These are phyloP conservation scores for Malachius bipustulatus DNA, from an alignment of 2,888 invertebrate species.

Conservation along the genomic window DNA sequence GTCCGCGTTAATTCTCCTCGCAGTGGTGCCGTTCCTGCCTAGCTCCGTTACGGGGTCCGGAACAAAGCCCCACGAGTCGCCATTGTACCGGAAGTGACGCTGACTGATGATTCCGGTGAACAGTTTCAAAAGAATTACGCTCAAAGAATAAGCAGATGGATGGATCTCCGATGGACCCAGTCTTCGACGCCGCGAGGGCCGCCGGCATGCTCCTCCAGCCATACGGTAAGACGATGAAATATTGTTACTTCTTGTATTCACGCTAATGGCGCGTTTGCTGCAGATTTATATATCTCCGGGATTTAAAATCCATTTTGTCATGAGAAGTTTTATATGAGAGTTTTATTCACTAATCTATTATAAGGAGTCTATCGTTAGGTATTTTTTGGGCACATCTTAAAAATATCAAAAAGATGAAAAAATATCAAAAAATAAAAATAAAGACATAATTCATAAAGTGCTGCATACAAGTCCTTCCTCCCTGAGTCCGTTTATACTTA, in stretches of 20 bases:
- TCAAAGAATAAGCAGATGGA: constrained; percentile 35
- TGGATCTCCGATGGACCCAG: constrained; percentile 32
- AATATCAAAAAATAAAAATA: too few relatives aligned
- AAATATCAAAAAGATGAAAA: too few relatives aligned
- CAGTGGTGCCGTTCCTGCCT: constrained; percentile 21
- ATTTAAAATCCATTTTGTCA: constrained; percentile 1
- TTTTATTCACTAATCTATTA: too few relatives aligned
- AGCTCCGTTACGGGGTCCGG: constrained; percentile 25
- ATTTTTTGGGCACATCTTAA: too few relatives aligned
- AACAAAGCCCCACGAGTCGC: constrained; percentile 32
- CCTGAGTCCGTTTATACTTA: too few relatives aligned
- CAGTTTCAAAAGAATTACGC: constrained; percentile 34
- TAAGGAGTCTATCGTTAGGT: too few relatives aligned
- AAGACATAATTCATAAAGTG: too few relatives aligned
- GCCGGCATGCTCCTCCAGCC: constrained; percentile 23
- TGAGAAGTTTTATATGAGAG: too few relatives aligned
- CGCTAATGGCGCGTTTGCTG: constrained; percentile 31
- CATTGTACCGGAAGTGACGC: constrained; percentile 38
- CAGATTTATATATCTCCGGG: constrained; percentile 17
- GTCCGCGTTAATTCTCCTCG: constrained; percentile 32
- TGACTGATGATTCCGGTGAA: constrained; percentile 36
- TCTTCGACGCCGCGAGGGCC: too few relatives aligned
- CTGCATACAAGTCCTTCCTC: too few relatives aligned
- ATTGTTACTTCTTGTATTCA: constrained; percentile 29
- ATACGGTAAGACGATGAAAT: constrained; percentile 29